Evolutionary conservation across 2,113 vertebrate genomes (phyloP), one percentile per base, ranked within the genome.

Genomic region (Heptranchias perlo): DNA sequence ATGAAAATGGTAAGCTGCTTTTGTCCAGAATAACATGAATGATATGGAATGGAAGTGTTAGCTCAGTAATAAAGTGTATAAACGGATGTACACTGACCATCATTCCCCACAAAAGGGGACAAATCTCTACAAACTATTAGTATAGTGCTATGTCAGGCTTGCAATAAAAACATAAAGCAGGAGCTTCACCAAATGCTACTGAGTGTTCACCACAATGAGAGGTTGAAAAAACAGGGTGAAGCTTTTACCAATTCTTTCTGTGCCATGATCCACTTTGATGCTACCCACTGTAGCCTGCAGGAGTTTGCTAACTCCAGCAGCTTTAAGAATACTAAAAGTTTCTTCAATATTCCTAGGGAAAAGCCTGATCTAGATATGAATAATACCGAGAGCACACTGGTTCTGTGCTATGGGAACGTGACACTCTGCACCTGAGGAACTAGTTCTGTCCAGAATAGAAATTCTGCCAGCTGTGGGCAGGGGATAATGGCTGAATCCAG

Each of bases 391-490:
- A 98, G 99, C 96, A 97, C 98, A 0, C 97, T 99, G 69, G 98
- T 99, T 97, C 96, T 99, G 92, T 99, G 99, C 96, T 99, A 99
- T 0, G 99, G 99, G 0, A 97, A 98, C 0, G 98, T 99, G 94
- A 98, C 98, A 0, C 91, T 97, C 0, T 96, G 99, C 98, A 0
- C 99, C 99, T 23, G 96, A 97, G 0, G 98, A 99, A 62, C 98
- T 98, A 96, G 96, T 99, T 96, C 98, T 99, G 31, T 96, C 97
- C 96, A 97, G 97, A 78, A 97, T 98, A 0, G 99, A 99, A 78
- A 98, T 99, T 93, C 98, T 99, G 10, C 98, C 97, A 76, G 98
- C 97, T 96, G 97, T 97, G 18, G 99, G 99, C 98, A 96, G 96
- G 97, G 1, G 0, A 0, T 0, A 21, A 54, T 21, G 18, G 44